Evolutionary conservation across 2,888 invertebrate genomes (phyloP), one percentile per base, ranked within the genome.

Genomic region (Hypomecis atomaria): DNA sequence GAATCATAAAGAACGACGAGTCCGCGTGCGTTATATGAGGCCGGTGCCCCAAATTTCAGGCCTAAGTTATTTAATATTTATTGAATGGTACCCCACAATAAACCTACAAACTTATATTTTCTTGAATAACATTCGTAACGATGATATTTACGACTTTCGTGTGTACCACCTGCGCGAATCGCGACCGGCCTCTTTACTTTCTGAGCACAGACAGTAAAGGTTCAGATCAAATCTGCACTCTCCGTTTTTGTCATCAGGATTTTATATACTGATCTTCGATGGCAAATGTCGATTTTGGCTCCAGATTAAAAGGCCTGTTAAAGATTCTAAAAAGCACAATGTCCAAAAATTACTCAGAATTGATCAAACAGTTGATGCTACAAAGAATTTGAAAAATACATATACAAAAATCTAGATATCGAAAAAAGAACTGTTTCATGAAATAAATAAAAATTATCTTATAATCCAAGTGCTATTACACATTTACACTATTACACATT

Each of bases 1-100:
- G 75, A 84, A 82, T 75, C 82, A 77, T 86, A 84, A 85, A 85
- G 82, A 81, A 81, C 74, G 72, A 72, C 78, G 81, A 79, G 77
- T 76, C 79, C 77, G 79, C 71, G 78, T 76, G 76, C 78, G 78
- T 84, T 86, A 84, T 86, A 84, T 84, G 84, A 77, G 84, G 83
- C 84, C 81, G 79, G 79, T 83, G 88, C 77, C 84, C 88, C 83
- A 85, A 82, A 85, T 89, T 81, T 83, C 77, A 78, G 74, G 74
- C 76, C 70, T 78, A 79, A 81, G 73, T 82, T 84, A 84, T 83
- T 81, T 80, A 82, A 81, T 81, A 78, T 83, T 82, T 79, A 83
- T 83, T 79, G 77, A 79, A 78, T 75, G 78, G 69, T 71, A 64
- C 71, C 71, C 65, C 69, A 65, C 63, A 71, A 68, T 76, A 75